Evolutionary conservation across 2,113 vertebrate genomes (phyloP).

Genomic region (Morone chrysops): DNA sequence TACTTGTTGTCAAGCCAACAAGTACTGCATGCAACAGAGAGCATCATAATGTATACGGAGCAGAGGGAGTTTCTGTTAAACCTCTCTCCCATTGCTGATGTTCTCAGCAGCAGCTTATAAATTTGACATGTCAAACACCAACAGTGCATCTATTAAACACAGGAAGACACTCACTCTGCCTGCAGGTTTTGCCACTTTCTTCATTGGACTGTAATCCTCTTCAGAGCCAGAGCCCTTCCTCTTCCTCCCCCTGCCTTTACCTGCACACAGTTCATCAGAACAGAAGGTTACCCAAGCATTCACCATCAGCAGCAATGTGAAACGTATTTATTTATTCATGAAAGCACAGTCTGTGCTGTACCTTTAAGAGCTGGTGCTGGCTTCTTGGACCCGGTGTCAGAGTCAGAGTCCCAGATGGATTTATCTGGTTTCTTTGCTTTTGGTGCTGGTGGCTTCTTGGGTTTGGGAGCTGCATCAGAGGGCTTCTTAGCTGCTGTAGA

Average conservation of each 20-base stretch:
- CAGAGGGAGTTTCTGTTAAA: neutral
- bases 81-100: neutral
- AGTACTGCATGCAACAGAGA: neutral
- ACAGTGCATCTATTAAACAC: neutral
- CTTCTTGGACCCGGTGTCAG: slow-evolving; percentile 91
- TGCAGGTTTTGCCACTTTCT: slow-evolving; percentile 84
- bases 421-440: slow-evolving; percentile 94
- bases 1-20: neutral
- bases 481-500: slow-evolving; percentile 86
- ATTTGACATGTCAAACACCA: neutral
- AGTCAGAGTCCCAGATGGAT: slow-evolving; percentile 94
- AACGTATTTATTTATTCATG: too few relatives aligned
- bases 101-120: neutral
- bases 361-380: slow-evolving; percentile 87
- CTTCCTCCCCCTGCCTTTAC: slow-evolving; percentile 95
- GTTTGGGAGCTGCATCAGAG: slow-evolving; percentile 86
- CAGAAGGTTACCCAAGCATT: neutral
- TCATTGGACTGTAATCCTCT: slow-evolving; percentile 93
- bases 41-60: neutral
- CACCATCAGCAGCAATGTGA: neutral
- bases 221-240: slow-evolving; percentile 95
- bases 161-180: slow-evolving; percentile 84
- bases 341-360: slow-evolving; percentile 24
- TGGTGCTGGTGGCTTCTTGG: slow-evolving; percentile 88
- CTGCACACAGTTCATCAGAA: slow-evolving; percentile 66